These are phyloP conservation scores for Phymorhynchus buccinoides DNA, from an alignment of 1,140 invertebrate genomes.

Conservation along the genomic window DNA sequence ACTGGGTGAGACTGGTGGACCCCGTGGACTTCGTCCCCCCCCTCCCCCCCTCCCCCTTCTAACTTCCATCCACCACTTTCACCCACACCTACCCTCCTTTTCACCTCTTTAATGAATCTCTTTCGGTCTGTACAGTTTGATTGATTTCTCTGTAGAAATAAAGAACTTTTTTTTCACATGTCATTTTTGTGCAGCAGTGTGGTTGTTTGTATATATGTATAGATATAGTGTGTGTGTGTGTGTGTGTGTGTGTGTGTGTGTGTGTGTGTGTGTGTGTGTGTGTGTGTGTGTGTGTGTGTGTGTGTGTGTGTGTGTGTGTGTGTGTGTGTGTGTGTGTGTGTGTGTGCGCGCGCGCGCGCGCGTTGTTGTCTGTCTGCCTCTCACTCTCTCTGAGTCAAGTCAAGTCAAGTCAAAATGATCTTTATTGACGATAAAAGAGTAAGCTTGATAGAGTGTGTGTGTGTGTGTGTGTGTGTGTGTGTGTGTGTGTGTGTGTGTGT, in stretches of 20 bases:
- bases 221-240: not conserved
- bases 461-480: not conserved
- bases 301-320: too few species aligned
- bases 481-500: not conserved
- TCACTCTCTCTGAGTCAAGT: too few species aligned
- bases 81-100: too few species aligned
- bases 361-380: not conserved
- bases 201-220: not conserved
- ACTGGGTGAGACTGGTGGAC: constrained; percentile 1
- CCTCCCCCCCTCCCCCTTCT: not conserved
- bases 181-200: not conserved
- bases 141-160: constrained; percentile 12
- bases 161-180: constrained; percentile 4
- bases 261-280: not conserved
- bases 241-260: not conserved
- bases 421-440: too few species aligned
- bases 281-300: too few species aligned
- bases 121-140: constrained; percentile 2
- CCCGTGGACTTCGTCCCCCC: not conserved
- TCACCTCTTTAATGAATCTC: not conserved
- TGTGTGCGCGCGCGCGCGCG: not conserved
- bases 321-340: not conserved
- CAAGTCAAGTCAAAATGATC: too few species aligned
- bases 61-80: constrained; percentile 2
- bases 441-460: too few species aligned